Evolutionary conservation across 2,888 invertebrate species (phyloP).

Genomic region (Rhamphomyia laevipes): DNA sequence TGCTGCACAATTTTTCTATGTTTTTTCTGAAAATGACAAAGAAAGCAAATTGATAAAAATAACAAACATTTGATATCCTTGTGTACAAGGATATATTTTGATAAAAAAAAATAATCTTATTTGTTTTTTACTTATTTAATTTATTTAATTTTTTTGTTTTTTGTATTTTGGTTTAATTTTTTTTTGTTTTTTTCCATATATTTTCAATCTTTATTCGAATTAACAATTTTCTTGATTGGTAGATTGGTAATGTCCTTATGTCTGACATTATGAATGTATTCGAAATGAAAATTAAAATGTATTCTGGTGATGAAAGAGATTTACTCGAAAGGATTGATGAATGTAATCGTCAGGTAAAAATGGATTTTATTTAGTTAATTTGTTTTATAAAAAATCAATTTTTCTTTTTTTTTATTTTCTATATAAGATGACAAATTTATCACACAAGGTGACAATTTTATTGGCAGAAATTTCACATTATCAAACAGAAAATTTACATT

Average conservation of each 20-base stretch:
- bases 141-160: too few relatives aligned
- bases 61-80: too few relatives aligned
- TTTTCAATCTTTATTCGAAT: background rate
- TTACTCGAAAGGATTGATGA: conserved; percentile 11
- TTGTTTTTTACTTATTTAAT: too few relatives aligned
- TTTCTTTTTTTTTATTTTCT: background rate
- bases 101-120: too few relatives aligned
- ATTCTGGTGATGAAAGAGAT: conserved; percentile 11
- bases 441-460: conserved; percentile 11
- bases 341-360: conserved; percentile 8
- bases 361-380: background rate
- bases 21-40: too few relatives aligned
- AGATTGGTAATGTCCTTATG: conserved; percentile 11
- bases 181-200: background rate
- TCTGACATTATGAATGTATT: conserved; percentile 14
- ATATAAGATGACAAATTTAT: conserved; percentile 12
- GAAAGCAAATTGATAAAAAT: too few relatives aligned
- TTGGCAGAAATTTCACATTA: conserved; percentile 13
- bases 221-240: background rate
- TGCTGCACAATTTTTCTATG: too few relatives aligned
- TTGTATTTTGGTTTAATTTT: background rate
- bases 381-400: background rate
- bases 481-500: conserved; percentile 10
- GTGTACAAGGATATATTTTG: too few relatives aligned
- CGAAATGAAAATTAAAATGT: conserved; percentile 13